Evolutionary conservation across 2,797 vertebrate genomes (phyloP).

Genomic region (Aeoliscus strigatus): DNA sequence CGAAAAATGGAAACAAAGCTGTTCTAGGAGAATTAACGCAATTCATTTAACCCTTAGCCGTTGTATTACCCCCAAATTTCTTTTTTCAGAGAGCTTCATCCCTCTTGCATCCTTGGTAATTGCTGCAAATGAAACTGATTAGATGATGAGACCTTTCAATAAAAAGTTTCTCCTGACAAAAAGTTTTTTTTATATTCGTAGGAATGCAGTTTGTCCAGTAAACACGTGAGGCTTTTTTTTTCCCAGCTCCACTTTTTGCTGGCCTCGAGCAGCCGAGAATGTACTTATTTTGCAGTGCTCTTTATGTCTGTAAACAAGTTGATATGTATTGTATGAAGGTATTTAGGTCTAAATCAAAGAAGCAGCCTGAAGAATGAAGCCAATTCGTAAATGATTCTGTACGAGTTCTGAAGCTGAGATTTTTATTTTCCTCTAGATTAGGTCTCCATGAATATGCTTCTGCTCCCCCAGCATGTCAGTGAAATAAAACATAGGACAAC

Average conservation of each 20-base stretch:
- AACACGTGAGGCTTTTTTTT: constrained; percentile 63
- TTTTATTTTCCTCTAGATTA: constrained; percentile 38
- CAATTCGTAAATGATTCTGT: constrained; percentile 37
- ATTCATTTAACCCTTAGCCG: too few relatives aligned
- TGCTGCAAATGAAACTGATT: constrained; percentile 40
- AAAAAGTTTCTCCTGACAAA: constrained; percentile 69
- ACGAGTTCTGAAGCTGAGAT: constrained; percentile 28
- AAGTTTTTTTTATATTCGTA: constrained; percentile 38
- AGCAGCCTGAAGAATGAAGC: constrained; percentile 41
- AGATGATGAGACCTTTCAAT: constrained; percentile 52
- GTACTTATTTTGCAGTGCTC: constrained; percentile 55
- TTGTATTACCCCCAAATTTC: constrained; percentile 24
- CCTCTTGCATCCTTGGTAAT: constrained; percentile 49
- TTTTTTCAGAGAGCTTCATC: constrained; percentile 46
- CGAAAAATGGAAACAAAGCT: constrained; percentile 39
- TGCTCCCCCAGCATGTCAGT: constrained; percentile 34
- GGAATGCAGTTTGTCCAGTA: constrained; percentile 72
- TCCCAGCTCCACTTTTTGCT: background rate
- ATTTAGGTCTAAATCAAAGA: constrained; percentile 50
- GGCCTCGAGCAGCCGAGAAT: constrained; percentile 47
- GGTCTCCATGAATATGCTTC: constrained; percentile 31
- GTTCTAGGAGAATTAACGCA: too few relatives aligned
- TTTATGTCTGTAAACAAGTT: constrained; percentile 69
- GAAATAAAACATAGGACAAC: constrained; percentile 28
- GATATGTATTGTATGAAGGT: constrained; percentile 61